Base-by-base conservation (phyloP, 2,797 vertebrate genomes). In the Rhinatrema bivittatum region DNA sequence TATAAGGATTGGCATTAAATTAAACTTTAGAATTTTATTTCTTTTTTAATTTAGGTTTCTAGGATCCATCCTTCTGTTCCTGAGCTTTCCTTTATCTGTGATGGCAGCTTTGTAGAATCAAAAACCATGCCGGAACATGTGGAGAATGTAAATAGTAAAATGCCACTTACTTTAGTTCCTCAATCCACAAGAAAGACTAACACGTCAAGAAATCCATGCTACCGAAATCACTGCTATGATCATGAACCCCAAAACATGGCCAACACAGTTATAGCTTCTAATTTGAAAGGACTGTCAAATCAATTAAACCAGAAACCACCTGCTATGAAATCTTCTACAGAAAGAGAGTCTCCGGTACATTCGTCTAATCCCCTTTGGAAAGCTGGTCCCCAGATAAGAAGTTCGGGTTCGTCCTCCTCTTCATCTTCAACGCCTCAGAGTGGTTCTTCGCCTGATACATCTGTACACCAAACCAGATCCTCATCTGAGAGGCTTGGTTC, bases 81-180 rank as follows among this genome's bases (percentile, higher is more conserved):
- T 3, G 96, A 99, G 47, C 86, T 99, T 16, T 99, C 96, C 1
- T 70, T 99, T 58, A 77, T 99, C 44, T 78, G 93, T 28, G 90
- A 98, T 48, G 62, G 76, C 46, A 89, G 79, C 62, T 87, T 88
- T 23, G 9, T 49, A 29, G 82, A 83, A 26, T 55, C 72, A 14
- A 78, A 62, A 28, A 53, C 52, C n/a, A 8, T 8, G 0, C 25
- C 60, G 19, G 70, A 61, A 13, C 45, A 70, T 8, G 0, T 44
- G 15, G 58, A 56, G 24, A 25, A 45, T 16, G 11, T 40, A 12
- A 35, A 41, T 57, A 51, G 45, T 39, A 67, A 60, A 56, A 46
- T 47, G 37, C 9, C 51, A 40, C 68, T 66, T 29, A 32, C 43
- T 13, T 31, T 6, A 2, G 22, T 34, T 22, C 53, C 36, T 21